Percentiles rank a stretch among this genome's conserved stretches.
Conservation (phyloP, 1,140 invertebrate species). For the Phthorimaea operculella region DNA sequence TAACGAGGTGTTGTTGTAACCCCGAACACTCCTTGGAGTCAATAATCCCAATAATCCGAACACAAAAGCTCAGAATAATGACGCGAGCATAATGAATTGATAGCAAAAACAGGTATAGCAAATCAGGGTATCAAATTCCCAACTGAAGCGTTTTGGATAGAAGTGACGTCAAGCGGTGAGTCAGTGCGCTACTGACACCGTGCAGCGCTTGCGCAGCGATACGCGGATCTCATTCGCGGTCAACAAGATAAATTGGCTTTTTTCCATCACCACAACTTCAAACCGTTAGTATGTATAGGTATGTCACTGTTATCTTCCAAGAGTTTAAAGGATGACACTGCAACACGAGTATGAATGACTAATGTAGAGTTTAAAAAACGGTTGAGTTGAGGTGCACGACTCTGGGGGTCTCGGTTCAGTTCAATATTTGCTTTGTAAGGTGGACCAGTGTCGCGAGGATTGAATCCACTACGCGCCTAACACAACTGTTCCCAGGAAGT, state of each 20-base stretch:
- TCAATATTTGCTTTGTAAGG: conserved; percentile 53
- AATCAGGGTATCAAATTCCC: too few species aligned
- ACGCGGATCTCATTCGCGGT: background rate
- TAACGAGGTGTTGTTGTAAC: background rate
- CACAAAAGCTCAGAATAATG: too few species aligned
- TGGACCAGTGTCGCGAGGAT: conserved; percentile 17
- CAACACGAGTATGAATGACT: too few species aligned
- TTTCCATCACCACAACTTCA: background rate
- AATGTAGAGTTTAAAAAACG: background rate
- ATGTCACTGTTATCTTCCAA: conserved; percentile 7
- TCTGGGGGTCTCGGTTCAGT: conserved; percentile 40
- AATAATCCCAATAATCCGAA: too few species aligned
- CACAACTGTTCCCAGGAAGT: too few species aligned
- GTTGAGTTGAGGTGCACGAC: conserved; percentile 38
- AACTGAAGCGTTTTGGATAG: too few species aligned
- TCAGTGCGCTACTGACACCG: conserved; percentile 1
- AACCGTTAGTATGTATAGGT: conserved; percentile 1
- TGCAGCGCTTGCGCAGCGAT: background rate
- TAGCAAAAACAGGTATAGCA: too few species aligned
- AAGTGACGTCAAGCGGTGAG: conserved; percentile 2
- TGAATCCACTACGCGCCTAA: background rate
- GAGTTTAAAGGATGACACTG: too few species aligned
- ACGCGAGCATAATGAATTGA: too few species aligned
- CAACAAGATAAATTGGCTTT: background rate
- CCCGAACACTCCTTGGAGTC: background rate